Conservation (phyloP, 2,797 vertebrate genomes). For the Artibeus lituratus region DNA sequence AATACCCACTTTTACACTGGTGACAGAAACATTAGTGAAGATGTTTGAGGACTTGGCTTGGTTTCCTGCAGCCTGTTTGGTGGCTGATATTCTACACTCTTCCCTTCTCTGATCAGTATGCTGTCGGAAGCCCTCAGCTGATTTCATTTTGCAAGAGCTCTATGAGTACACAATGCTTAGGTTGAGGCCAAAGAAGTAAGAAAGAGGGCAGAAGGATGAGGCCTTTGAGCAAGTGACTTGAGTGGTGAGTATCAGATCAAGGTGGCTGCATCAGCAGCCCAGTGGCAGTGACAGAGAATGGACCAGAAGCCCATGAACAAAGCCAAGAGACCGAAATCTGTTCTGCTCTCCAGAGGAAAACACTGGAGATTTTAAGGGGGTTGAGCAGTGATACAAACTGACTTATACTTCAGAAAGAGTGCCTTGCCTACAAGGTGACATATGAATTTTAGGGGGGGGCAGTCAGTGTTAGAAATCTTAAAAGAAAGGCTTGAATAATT, state of each 20-base stretch:
- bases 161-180: background rate
- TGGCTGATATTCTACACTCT: background rate
- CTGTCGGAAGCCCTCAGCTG: fast-evolving
- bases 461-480: background rate
- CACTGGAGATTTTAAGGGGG: background rate
- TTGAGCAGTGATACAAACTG: background rate
- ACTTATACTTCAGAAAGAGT: background rate
- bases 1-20: background rate
- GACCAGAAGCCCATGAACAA: background rate
- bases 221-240: background rate
- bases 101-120: background rate
- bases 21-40: background rate
- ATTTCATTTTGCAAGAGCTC: background rate
- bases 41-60: background rate
- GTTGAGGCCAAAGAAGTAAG: background rate
- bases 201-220: background rate
- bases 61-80: background rate
- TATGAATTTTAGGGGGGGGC: too few species aligned
- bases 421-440: background rate
- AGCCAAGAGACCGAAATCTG: background rate
- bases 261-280: background rate
- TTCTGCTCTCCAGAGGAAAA: background rate
- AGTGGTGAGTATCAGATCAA: background rate
- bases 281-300: background rate
- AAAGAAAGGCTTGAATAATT: background rate